phyloP scores from a whole-genome alignment of 2,113 vertebrate species.

The Aplodontia rufa region DNA sequence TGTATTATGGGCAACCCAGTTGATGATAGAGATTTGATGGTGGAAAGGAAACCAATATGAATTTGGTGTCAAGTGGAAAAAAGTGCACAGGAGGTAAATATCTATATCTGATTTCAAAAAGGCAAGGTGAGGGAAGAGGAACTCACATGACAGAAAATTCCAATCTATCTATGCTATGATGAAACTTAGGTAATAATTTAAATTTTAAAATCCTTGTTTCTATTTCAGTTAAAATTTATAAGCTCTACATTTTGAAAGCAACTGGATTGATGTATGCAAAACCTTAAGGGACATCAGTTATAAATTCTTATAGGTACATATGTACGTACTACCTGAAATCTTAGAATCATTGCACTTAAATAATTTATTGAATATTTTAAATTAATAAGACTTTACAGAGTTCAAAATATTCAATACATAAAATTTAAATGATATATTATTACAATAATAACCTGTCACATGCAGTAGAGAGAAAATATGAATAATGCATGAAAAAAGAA shows the following conservation, averaged over 20 bases:
- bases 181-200: background rate
- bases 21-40: background rate
- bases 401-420: background rate
- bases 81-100: background rate
- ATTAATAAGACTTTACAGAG: background rate
- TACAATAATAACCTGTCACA: slow-evolving; percentile 36
- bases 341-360: background rate
- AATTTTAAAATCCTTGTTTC: background rate
- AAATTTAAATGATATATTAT: slow-evolving; percentile 9
- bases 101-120: background rate
- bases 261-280: background rate
- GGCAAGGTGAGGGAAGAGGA: background rate
- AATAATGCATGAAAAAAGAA: slow-evolving; percentile 3
- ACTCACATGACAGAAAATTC: background rate
- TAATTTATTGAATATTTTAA: background rate
- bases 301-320: background rate
- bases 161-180: background rate
- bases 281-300: background rate
- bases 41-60: background rate
- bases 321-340: background rate
- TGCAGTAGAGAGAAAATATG: background rate
- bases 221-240: background rate
- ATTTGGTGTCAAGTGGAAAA: background rate
- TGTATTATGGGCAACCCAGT: background rate
- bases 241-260: background rate